Percentiles rank a stretch among this genome's conserved stretches.
Evolutionary conservation across 2,113 vertebrate genomes (phyloP).

Genomic region (Cyrtonyx montezumae): DNA sequence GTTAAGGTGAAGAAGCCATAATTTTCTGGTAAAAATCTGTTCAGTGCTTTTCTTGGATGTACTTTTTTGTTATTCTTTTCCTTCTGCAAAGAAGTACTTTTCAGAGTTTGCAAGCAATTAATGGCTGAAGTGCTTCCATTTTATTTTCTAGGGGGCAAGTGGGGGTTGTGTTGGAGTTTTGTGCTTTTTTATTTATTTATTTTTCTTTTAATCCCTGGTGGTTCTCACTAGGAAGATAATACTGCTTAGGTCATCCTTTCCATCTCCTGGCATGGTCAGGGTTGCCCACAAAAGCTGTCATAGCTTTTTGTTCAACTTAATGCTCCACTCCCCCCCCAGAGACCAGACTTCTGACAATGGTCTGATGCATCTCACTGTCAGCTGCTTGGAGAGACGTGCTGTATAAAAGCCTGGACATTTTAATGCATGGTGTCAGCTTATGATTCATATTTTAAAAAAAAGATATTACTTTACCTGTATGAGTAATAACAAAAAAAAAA

Average conservation of each 20-base stretch:
- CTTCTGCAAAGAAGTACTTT: background rate
- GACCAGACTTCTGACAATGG: background rate
- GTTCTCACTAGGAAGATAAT: background rate
- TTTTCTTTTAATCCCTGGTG: background rate
- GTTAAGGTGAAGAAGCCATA: background rate
- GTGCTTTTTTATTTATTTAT: too few species aligned
- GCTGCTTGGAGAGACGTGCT: background rate
- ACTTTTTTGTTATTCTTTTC: background rate
- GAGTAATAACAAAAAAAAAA: constrained; percentile 17
- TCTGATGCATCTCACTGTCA: constrained; percentile 12
- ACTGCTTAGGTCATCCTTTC: constrained; percentile 13
- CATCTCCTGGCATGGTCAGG: background rate
- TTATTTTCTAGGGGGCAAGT: background rate
- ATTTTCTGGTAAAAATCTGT: background rate
- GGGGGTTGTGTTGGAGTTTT: background rate
- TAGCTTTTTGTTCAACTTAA: constrained; percentile 20
- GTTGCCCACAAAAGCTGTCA: background rate
- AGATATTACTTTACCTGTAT: background rate
- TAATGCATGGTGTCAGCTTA: background rate
- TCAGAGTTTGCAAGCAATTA: background rate
- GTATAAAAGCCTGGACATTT: background rate
- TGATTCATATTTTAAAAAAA: constrained; percentile 34
- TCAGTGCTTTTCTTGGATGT: background rate
- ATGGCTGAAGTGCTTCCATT: rapidly evolving
- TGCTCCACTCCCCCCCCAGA: background rate